These are phyloP conservation scores for Eulimnadia texana DNA, from an alignment of 1,140 invertebrate genomes.

Conservation along the genomic window DNA sequence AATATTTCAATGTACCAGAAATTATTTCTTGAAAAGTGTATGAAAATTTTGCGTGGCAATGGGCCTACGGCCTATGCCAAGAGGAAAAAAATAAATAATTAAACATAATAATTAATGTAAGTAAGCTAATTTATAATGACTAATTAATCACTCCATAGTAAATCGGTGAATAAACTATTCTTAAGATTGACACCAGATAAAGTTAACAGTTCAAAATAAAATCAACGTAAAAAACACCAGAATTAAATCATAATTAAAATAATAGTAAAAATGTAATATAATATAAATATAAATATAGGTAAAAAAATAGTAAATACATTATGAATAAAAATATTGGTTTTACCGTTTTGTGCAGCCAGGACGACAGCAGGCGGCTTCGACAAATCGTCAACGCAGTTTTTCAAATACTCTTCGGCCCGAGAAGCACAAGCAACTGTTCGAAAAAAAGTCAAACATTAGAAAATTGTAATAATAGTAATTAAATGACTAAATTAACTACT, in stretches of 20 bases:
- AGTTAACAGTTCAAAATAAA: neutral
- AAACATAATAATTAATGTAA: no score
- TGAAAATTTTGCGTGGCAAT: no score
- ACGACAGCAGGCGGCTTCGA: neutral
- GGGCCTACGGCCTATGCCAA: no score
- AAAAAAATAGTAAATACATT: neutral
- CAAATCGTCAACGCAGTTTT: slow-evolving; percentile 1
- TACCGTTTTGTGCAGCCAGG: neutral
- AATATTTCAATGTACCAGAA: no score
- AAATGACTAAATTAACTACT: no score
- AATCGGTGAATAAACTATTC: no score
- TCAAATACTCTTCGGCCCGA: neutral
- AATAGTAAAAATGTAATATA: neutral
- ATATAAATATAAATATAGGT: neutral
- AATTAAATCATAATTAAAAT: neutral
- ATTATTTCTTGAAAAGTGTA: no score
- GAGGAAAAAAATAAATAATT: no score
- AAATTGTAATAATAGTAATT: neutral
- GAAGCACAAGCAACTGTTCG: neutral
- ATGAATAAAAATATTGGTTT: neutral
- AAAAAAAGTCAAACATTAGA: neutral
- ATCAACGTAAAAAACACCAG: neutral
- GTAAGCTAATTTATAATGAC: no score
- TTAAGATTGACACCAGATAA: no score
- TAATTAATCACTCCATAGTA: no score